phyloP scores from a whole-genome alignment of 1,140 invertebrate species.

The Drosophila funebris region DNA sequence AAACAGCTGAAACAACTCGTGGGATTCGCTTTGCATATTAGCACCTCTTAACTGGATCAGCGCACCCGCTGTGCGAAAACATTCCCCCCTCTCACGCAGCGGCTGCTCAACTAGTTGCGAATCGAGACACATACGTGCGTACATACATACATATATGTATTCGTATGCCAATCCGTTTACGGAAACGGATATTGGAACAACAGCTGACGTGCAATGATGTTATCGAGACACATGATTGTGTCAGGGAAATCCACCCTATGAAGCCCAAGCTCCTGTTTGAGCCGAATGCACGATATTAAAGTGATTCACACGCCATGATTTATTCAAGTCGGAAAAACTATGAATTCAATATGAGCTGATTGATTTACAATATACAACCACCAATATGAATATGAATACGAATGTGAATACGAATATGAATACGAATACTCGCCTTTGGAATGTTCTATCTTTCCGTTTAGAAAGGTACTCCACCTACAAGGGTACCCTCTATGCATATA shows the following conservation, averaged over 20 bases:
- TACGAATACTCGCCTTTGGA: not conserved
- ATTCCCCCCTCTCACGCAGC: not conserved
- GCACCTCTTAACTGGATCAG: slow-evolving; percentile 66
- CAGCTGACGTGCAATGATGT: slow-evolving; percentile 53
- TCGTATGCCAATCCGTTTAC: slow-evolving; percentile 37
- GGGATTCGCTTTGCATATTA: slow-evolving; percentile 68
- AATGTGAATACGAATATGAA: too few species aligned
- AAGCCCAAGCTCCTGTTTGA: slow-evolving; percentile 54
- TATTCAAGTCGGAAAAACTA: slow-evolving; percentile 38
- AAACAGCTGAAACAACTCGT: slow-evolving; percentile 29
- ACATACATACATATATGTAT: not conserved
- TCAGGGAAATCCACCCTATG: slow-evolving; percentile 65
- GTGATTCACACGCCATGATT: slow-evolving; percentile 31
- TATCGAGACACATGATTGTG: slow-evolving; percentile 71
- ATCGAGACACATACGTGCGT: slow-evolving; percentile 4
- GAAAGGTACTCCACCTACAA: slow-evolving; percentile 13
- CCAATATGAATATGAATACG: not conserved
- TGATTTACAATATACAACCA: slow-evolving; percentile 10
- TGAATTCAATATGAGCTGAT: slow-evolving; percentile 5
- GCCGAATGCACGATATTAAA: slow-evolving; percentile 37
- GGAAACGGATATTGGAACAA: slow-evolving; percentile 65
- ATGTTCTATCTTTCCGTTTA: slow-evolving; percentile 18
- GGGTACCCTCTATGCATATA: not conserved
- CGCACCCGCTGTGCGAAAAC: not conserved
- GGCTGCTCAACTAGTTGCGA: not conserved